Conservation (phyloP, 2,113 vertebrate species). For the Taurulus bubalis region DNA sequence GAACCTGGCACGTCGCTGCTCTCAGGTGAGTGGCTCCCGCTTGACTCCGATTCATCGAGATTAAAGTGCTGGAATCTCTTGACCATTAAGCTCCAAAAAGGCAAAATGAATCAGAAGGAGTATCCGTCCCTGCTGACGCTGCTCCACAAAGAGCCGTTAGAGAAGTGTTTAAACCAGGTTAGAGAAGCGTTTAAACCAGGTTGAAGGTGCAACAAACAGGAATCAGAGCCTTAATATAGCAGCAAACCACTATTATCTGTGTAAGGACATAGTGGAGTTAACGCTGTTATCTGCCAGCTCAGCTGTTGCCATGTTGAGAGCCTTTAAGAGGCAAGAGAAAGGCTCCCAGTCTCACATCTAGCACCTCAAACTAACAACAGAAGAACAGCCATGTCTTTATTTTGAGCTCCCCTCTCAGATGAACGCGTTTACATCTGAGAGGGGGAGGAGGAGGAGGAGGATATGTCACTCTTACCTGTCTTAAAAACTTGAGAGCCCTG, state of each 20-base stretch:
- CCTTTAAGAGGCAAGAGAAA: not conserved
- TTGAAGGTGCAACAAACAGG: not conserved
- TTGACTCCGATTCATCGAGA: conserved; percentile 27
- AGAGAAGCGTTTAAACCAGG: not conserved
- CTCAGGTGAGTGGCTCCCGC: not conserved
- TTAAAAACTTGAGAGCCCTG: too few species aligned
- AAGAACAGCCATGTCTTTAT: not conserved
- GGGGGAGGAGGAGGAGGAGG: too few species aligned
- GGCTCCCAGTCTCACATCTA: not conserved
- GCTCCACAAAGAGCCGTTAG: not conserved
- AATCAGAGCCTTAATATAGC: not conserved
- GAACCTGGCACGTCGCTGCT: not conserved
- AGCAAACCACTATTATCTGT: not conserved
- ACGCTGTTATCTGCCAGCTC: not conserved
- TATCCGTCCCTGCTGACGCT: not conserved
- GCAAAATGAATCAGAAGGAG: conserved; percentile 6
- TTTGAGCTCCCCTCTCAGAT: not conserved
- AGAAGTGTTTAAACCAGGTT: not conserved
- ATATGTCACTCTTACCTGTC: too few species aligned
- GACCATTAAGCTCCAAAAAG: conserved; percentile 18
- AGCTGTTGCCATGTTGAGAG: not conserved
- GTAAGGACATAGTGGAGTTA: not conserved
- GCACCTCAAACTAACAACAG: not conserved
- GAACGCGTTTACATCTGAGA: too few species aligned
- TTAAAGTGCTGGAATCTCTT: conserved; percentile 17